Conservation (phyloP, 2,797 vertebrate species). For the Ateles fusciceps region DNA sequence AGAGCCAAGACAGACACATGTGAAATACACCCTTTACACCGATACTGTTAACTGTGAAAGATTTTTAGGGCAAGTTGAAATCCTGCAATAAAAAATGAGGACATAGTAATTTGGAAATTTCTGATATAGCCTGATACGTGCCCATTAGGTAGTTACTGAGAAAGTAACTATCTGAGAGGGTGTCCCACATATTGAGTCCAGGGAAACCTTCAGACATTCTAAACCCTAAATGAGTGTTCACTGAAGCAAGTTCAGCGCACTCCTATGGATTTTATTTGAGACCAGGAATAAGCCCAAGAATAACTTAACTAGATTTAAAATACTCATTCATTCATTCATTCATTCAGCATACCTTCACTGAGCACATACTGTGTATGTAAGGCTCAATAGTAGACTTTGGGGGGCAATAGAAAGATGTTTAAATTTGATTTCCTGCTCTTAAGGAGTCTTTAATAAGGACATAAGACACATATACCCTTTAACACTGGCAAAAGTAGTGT, state of each 20-base stretch:
- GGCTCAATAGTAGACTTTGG: not conserved
- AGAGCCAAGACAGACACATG: not conserved
- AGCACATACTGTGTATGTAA: not conserved
- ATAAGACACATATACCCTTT: not conserved
- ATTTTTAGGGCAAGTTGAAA: not conserved
- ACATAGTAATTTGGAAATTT: not conserved
- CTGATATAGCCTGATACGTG: not conserved
- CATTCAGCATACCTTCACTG: not conserved
- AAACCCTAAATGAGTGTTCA: not conserved
- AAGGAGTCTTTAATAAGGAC: not conserved
- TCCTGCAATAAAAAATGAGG: not conserved
- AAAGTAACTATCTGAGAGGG: not conserved
- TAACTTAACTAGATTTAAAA: not conserved
- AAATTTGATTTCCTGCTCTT: not conserved
- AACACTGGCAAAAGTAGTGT: not conserved
- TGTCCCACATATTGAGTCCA: not conserved
- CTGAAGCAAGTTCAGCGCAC: not conserved
- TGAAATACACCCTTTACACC: not conserved
- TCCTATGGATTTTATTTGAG: not conserved
- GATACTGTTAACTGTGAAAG: not conserved
- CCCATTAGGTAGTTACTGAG: not conserved
- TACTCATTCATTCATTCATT: not conserved
- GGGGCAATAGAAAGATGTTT: not conserved
- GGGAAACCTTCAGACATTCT: not conserved
- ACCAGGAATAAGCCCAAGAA: not conserved